These are phyloP conservation scores for Onychomys leucogaster DNA, from an alignment of 2,797 vertebrate genomes.

Conservation along the genomic window DNA sequence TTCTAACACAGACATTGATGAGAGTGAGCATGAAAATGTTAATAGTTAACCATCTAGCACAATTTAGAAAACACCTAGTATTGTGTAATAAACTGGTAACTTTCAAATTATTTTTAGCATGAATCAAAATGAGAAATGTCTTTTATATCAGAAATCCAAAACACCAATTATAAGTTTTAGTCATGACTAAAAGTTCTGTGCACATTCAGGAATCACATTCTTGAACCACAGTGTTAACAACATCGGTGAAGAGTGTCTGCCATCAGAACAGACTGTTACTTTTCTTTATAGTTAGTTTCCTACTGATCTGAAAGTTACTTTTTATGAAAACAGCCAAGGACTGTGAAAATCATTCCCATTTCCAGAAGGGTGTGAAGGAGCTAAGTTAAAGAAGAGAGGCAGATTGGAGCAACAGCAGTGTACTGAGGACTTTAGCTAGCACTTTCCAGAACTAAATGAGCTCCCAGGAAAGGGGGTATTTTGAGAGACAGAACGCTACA, in stretches of 20 bases:
- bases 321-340: slow-evolving; percentile 11
- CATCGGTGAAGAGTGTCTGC: neutral
- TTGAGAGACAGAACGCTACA: neutral
- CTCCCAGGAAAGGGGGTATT: neutral
- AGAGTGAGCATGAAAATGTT: neutral
- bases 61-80: neutral
- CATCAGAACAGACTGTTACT: neutral
- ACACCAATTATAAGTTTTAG: neutral
- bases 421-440: neutral
- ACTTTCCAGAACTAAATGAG: neutral
- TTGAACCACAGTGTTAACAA: neutral
- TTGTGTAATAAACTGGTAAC: neutral
- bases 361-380: neutral
- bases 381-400: neutral
- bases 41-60: neutral
- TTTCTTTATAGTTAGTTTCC: neutral
- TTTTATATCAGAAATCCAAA: neutral
- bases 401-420: neutral
- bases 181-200: neutral
- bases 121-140: slow-evolving; percentile 11
- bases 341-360: neutral
- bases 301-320: slow-evolving; percentile 14
- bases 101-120: neutral
- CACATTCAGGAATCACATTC: neutral
- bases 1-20: neutral